phyloP scores from a whole-genome alignment of 2,888 invertebrate genomes.

The Ceratothoa steindachneri region DNA sequence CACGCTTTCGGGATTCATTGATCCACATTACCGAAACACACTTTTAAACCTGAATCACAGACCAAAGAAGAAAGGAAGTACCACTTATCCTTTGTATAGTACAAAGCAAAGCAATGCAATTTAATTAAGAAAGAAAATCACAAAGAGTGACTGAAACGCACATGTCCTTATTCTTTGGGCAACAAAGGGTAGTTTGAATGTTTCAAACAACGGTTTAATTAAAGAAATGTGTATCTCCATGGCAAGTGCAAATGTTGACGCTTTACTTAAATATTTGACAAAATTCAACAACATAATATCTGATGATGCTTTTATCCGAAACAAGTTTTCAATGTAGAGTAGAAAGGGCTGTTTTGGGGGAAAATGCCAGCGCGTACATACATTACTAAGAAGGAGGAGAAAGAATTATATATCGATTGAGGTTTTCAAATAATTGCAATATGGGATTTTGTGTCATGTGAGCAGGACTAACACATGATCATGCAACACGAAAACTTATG shows the following conservation, averaged over 20 bases:
- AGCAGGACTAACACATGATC: too few species aligned
- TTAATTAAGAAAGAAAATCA: constrained; percentile 16
- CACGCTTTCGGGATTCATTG: neutral
- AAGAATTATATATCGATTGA: neutral
- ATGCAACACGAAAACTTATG: too few species aligned
- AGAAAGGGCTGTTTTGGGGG: constrained; percentile 48
- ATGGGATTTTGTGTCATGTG: too few species aligned
- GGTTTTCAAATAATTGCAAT: too few species aligned
- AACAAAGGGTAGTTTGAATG: neutral
- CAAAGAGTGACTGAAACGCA: too few species aligned
- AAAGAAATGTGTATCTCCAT: too few species aligned
- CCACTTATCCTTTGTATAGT: neutral
- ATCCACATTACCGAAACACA: neutral
- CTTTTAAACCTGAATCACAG: neutral
- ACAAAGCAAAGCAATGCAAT: neutral
- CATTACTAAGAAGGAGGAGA: neutral
- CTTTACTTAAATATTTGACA: neutral
- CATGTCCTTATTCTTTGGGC: constrained; percentile 27
- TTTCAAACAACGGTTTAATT: too few species aligned
- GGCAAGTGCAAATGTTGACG: neutral
- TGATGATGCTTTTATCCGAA: constrained; percentile 4
- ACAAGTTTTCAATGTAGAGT: constrained; percentile 35
- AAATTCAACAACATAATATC: constrained; percentile 13
- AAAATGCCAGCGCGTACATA: constrained; percentile 38
- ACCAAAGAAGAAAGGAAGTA: neutral